Conservation (phyloP, 1,140 invertebrate species). For the Plodia interpunctella region DNA sequence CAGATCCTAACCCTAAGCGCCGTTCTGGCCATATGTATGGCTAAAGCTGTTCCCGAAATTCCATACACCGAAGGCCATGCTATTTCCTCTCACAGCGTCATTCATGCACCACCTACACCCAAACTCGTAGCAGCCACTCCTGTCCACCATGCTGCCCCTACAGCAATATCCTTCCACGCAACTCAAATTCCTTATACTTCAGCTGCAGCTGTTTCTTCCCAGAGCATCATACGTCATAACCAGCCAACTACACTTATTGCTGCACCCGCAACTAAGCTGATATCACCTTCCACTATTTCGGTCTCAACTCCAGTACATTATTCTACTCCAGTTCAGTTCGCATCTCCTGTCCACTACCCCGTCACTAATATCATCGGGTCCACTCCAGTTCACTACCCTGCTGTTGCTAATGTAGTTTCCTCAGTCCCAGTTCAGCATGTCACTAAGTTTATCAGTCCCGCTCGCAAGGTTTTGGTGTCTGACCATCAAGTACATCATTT, state of each 20-base stretch:
- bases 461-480: too few relatives aligned
- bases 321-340: too few relatives aligned
- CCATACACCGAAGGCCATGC: too few relatives aligned
- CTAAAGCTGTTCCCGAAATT: too few relatives aligned
- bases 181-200: conserved; percentile 26
- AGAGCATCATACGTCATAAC: conserved; percentile 52
- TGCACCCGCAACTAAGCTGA: conserved; percentile 14
- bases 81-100: too few relatives aligned
- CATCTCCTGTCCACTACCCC: conserved; percentile 37
- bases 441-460: neutral
- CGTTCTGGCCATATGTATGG: too few relatives aligned
- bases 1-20: too few relatives aligned
- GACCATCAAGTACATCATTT: too few relatives aligned
- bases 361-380: conserved; percentile 78
- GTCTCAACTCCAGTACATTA: conserved; percentile 22
- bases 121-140: too few relatives aligned
- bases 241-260: conserved; percentile 34
- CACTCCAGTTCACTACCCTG: conserved; percentile 58
- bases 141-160: too few relatives aligned
- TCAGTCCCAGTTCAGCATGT: conserved; percentile 25
- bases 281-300: conserved; percentile 22
- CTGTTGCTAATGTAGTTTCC: conserved; percentile 33
- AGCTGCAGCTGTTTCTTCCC: conserved; percentile 47
- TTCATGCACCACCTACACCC: too few relatives aligned
- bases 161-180: too few relatives aligned